Percentiles rank a stretch among this genome's conserved stretches.
These are phyloP conservation scores for Rhopalosiphum maidis DNA, from an alignment of 1,140 invertebrate species.

Conservation along the genomic window DNA sequence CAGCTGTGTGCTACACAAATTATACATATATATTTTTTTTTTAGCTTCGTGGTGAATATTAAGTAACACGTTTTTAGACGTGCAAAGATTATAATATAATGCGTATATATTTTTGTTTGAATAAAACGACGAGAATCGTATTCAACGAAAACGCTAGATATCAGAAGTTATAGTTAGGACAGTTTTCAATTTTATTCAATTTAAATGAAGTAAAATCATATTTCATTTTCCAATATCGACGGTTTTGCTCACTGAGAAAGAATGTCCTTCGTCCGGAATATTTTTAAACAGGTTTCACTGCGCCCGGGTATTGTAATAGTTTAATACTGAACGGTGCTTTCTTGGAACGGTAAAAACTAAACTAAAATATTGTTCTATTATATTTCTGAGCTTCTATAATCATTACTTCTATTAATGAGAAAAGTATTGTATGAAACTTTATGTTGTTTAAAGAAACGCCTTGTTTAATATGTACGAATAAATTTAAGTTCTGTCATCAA, in stretches of 20 bases:
- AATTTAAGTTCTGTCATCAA: neutral
- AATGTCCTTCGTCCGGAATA: neutral
- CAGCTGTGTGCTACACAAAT: neutral
- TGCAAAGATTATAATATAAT: neutral
- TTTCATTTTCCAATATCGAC: neutral
- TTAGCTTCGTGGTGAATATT: neutral
- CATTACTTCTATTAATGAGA: neutral
- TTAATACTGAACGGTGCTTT: neutral
- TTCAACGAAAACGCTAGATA: neutral
- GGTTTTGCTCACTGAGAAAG: neutral
- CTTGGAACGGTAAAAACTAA: neutral
- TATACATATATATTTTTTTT: neutral
- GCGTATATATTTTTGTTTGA: neutral
- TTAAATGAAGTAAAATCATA: neutral
- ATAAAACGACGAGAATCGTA: neutral
- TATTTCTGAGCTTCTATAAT: neutral
- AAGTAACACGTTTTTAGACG: neutral
- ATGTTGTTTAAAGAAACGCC: neutral
- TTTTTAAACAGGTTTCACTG: neutral
- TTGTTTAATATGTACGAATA: neutral
- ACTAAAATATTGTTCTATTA: neutral
- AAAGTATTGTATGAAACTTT: neutral
- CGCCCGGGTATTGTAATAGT: neutral
- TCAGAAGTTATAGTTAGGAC: neutral
- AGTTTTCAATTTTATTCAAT: neutral